A percentile compares a stretch with the other conserved stretches of the same genome.
phyloP scores from a whole-genome alignment of 1,140 invertebrate species.

The Hesperophylax magnus region DNA sequence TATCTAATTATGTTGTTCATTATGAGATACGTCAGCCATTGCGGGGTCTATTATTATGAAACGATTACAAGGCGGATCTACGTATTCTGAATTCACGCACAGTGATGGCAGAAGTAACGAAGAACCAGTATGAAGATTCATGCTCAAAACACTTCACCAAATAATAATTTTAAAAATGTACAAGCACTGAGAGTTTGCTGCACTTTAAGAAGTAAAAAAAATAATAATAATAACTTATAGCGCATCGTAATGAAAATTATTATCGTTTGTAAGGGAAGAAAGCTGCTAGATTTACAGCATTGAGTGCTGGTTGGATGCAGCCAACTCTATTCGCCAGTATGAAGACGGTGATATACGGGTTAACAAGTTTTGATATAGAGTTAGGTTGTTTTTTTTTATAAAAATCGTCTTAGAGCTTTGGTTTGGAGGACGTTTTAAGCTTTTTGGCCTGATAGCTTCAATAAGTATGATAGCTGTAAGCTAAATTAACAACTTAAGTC shows the following conservation, averaged over 20 bases:
- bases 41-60: too few species aligned
- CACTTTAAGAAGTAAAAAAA: conserved; percentile 42
- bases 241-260: conserved; percentile 30
- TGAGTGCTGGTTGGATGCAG: conserved; percentile 17
- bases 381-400: conserved; percentile 45
- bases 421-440: conserved; percentile 42
- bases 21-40: too few species aligned
- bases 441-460: conserved; percentile 54
- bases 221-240: conserved; percentile 21
- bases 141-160: conserved; percentile 41
- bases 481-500: conserved; percentile 36
- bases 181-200: conserved; percentile 55
- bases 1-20: too few species aligned
- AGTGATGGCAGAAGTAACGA: too few species aligned
- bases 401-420: conserved; percentile 49
- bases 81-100: too few species aligned
- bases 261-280: background rate
- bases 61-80: too few species aligned
- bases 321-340: conserved; percentile 21
- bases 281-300: conserved; percentile 1
- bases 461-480: conserved; percentile 38
- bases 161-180: conserved; percentile 40
- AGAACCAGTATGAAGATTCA: background rate
- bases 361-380: conserved; percentile 38
- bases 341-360: conserved; percentile 43